Base-by-base conservation (phyloP, 2,797 vertebrate genomes). In the Coccyzus lansbergi region DNA sequence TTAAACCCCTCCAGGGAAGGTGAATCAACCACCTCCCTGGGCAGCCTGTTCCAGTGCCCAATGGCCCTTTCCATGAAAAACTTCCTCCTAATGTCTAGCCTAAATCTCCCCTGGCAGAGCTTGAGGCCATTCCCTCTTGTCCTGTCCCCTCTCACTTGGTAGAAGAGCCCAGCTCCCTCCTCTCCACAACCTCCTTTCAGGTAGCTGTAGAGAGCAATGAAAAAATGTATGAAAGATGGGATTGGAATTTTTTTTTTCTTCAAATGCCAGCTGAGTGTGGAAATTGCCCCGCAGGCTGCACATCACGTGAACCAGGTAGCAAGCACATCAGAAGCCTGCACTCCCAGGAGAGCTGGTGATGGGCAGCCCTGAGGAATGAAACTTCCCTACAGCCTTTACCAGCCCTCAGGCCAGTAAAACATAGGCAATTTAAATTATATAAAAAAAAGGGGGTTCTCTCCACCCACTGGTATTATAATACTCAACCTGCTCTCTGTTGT, bases 241-340 rank as follows among this genome's bases (percentile, higher is more conserved):
- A 79, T 12, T 52, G 3, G 25, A 40, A 34, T 62, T 48, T 40
- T 56, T 40, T 56, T 78, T 79, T 77, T 14, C 24, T 69, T 58
- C 67, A 72, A 71, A 86, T 55, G 19, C 17, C 24, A 53, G 8
- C 16, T 26, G 59, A 65, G 46, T 1, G 3, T 25, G 16, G 34
- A 82, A 31, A 49, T 20, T 31, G 12, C 51, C 72, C 34, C 51
- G 51, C 62, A 79, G 18, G 4, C 0, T 5, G 33, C 33, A 28
- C 19, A 20, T 36, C 2, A 0, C 3, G 1, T 38, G 55, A 69
- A 28, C 3, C 4, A 18, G 31, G 22, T 14, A 63, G 46, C 33
- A 25, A 22, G 4, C 2, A 8, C 9, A 12, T n/a, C 46, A 40
- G 55, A 20, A 90, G 56, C 29, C 26, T 2, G 1, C 3, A 11